A percentile compares a stretch with the other conserved stretches of the same genome.
Conservation (phyloP, 2,797 vertebrate species). For the Botia kubotai region DNA sequence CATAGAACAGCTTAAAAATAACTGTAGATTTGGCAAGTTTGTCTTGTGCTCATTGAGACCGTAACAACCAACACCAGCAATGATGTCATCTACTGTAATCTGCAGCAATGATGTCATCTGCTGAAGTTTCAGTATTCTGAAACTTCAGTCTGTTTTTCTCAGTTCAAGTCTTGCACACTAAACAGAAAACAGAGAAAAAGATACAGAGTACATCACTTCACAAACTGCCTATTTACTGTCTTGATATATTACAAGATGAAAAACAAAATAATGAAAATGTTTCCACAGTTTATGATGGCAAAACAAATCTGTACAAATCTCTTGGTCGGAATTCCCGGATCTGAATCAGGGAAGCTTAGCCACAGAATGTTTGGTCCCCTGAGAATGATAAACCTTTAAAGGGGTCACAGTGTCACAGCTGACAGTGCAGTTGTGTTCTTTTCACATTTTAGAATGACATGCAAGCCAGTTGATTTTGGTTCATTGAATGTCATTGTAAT, state of each 20-base stretch:
- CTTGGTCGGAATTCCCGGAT: neutral
- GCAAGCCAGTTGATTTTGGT: conserved; percentile 58
- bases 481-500: conserved; percentile 59
- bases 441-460: conserved; percentile 33
- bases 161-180: neutral
- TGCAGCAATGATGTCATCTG: neutral
- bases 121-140: neutral
- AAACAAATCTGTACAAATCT: neutral
- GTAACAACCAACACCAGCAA: neutral
- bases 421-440: conserved; percentile 73
- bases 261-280: neutral
- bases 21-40: neutral
- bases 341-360: neutral
- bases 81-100: neutral
- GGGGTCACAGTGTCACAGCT: conserved; percentile 63
- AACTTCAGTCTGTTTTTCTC: too few relatives aligned
- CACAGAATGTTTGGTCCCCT: neutral
- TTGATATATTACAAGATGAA: neutral
- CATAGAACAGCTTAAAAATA: neutral
- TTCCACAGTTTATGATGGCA: neutral
- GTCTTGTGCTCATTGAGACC: neutral
- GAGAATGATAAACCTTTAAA: conserved; percentile 21
- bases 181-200: neutral
- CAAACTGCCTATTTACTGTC: neutral
- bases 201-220: neutral